Percentiles rank a stretch among this genome's conserved stretches.
Evolutionary conservation across 2,888 invertebrate species (phyloP).

Genomic region (Portevinia maculata): DNA sequence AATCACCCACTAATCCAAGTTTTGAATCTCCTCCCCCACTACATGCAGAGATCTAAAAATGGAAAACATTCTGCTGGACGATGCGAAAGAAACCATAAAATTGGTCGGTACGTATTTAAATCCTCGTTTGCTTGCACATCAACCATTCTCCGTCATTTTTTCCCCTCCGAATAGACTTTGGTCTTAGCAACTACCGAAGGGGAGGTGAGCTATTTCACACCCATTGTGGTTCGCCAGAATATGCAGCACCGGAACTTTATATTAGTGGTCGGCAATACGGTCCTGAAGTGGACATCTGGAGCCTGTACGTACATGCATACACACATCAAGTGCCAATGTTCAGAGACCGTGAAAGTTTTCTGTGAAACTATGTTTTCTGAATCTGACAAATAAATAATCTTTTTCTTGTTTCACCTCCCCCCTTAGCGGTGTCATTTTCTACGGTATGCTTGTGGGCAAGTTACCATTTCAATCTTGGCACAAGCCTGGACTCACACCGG

Average conservation of each 20-base stretch:
- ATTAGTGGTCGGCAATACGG: slow-evolving; percentile 88
- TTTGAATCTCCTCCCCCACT: slow-evolving; percentile 67
- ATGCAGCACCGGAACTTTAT: slow-evolving; percentile 91
- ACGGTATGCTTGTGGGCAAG: slow-evolving; percentile 89
- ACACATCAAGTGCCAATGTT: not conserved
- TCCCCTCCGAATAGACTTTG: slow-evolving; percentile 87
- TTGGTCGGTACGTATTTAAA: slow-evolving; percentile 85
- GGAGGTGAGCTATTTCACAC: slow-evolving; percentile 86
- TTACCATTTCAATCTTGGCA: slow-evolving; percentile 86
- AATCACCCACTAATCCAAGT: slow-evolving; percentile 46
- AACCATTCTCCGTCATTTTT: slow-evolving; percentile 5
- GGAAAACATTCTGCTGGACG: slow-evolving; percentile 90
- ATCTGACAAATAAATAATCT: slow-evolving; percentile 52
- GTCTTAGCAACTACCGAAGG: slow-evolving; percentile 88
- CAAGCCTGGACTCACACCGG: slow-evolving; percentile 82
- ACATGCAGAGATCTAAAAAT: slow-evolving; percentile 88
- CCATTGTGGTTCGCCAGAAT: slow-evolving; percentile 91
- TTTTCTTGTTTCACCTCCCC: slow-evolving; percentile 24
- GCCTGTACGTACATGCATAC: slow-evolving; percentile 84
- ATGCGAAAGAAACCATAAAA: slow-evolving; percentile 87
- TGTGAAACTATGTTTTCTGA: slow-evolving; percentile 12
- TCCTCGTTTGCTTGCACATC: slow-evolving; percentile 13
- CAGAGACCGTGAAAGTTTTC: slow-evolving; percentile 49
- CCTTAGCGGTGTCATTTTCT: slow-evolving; percentile 88
- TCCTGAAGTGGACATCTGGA: slow-evolving; percentile 91